Evolutionary conservation across 2,797 vertebrate genomes (phyloP).

Genomic region (Tokudaia tokunoshimensis): DNA sequence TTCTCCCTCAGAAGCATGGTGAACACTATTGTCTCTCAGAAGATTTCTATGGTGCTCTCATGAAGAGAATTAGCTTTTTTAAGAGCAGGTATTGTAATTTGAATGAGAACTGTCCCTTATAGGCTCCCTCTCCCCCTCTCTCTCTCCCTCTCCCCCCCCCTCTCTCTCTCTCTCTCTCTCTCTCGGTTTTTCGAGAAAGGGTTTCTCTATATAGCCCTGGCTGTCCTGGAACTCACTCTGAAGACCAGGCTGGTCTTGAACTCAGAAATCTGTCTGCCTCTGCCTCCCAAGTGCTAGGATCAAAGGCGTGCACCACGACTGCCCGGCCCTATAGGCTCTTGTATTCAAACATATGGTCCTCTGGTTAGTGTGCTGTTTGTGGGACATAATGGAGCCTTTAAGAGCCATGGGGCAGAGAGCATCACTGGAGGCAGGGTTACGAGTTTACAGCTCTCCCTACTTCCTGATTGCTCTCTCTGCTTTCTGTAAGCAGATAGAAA

Average conservation of each 20-base stretch:
- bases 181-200: too few species aligned
- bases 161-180: too few species aligned
- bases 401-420: not conserved
- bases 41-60: not conserved
- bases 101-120: not conserved
- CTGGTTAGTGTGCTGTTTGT: not conserved
- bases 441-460: not conserved
- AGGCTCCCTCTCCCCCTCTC: too few species aligned
- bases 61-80: not conserved
- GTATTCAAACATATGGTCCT: not conserved
- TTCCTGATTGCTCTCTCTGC: not conserved
- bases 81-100: not conserved
- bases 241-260: too few species aligned
- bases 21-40: not conserved
- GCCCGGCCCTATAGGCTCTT: not conserved
- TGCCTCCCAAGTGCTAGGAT: too few species aligned
- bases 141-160: too few species aligned
- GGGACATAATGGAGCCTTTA: not conserved
- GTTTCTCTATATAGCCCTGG: too few species aligned
- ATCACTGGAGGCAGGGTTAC: not conserved
- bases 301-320: too few species aligned
- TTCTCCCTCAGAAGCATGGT: too few species aligned
- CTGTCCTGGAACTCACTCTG: too few species aligned
- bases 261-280: too few species aligned
- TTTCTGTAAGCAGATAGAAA: not conserved